Conservation (phyloP, 2,888 invertebrate genomes). For the Hoplodrina blanda region DNA sequence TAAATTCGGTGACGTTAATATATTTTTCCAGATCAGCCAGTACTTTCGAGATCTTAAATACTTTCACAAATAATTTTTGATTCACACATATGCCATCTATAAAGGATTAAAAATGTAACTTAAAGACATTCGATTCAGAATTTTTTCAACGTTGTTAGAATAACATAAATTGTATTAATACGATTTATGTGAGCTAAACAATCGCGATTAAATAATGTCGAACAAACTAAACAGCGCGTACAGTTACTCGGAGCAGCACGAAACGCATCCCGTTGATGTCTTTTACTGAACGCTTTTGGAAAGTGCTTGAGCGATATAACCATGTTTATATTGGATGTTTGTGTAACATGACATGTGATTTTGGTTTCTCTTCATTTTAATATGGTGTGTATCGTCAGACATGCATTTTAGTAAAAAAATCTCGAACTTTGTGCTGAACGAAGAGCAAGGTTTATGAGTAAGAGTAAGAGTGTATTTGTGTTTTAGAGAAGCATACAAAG, state of each 20-base stretch:
- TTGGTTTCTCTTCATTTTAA: conserved; percentile 76
- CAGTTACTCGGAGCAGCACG: conserved; percentile 58
- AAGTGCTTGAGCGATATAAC: conserved; percentile 81
- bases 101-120: not conserved
- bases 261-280: conserved; percentile 86
- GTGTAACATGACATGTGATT: conserved; percentile 70
- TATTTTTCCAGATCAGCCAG: conserved; percentile 68
- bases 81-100: conserved; percentile 37
- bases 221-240: conserved; percentile 42
- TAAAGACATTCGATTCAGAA: not conserved
- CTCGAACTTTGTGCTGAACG: conserved; percentile 12
- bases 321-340: conserved; percentile 78
- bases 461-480: conserved; percentile 16
- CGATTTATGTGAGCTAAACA: conserved; percentile 24
- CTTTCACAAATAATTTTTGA: conserved; percentile 58
- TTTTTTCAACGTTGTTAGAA: conserved; percentile 4
- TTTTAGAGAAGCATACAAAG: conserved; percentile 19
- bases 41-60: conserved; percentile 64
- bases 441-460: not conserved
- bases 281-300: conserved; percentile 87
- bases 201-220: conserved; percentile 34
- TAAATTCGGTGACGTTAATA: conserved; percentile 75
- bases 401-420: conserved; percentile 48
- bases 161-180: conserved; percentile 19
- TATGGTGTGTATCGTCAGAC: conserved; percentile 67